Conservation (phyloP, 2,888 invertebrate species). For the Clanis bilineata region DNA sequence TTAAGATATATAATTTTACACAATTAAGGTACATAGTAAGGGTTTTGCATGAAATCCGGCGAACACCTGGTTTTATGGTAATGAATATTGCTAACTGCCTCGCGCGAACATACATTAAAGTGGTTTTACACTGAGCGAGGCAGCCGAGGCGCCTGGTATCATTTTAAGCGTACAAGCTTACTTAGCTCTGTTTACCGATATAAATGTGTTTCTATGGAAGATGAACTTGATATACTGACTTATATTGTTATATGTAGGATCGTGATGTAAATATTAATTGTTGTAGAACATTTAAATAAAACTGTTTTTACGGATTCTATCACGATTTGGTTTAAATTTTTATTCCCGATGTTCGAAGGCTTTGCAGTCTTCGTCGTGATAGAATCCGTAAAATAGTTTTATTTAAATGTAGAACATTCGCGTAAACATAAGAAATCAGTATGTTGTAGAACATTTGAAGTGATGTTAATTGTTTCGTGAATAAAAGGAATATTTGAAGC, state of each 20-base stretch:
- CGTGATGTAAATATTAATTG: no score
- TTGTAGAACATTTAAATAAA: no score
- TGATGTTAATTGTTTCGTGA: no score
- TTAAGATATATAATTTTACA: background rate
- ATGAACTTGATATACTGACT: background rate
- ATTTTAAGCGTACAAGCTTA: conserved; percentile 7
- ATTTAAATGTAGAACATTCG: no score
- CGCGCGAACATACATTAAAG: conserved; percentile 13
- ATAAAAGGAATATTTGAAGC: no score
- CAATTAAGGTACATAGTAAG: conserved; percentile 3
- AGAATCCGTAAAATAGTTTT: no score
- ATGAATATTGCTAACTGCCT: conserved; percentile 17
- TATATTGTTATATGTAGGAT: background rate
- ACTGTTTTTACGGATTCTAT: no score
- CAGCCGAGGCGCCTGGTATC: background rate
- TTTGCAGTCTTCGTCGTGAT: no score
- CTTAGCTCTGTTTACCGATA: conserved; percentile 1
- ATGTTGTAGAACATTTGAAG: no score
- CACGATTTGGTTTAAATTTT: no score
- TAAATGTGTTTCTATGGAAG: conserved; percentile 7
- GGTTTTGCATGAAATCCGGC: conserved; percentile 7
- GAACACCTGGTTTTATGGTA: conserved; percentile 17
- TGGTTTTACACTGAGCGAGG: conserved; percentile 11
- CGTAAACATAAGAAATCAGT: no score
- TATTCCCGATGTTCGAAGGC: no score